These are phyloP conservation scores for Busseola fusca DNA, from an alignment of 2,888 invertebrate genomes.

Conservation along the genomic window DNA sequence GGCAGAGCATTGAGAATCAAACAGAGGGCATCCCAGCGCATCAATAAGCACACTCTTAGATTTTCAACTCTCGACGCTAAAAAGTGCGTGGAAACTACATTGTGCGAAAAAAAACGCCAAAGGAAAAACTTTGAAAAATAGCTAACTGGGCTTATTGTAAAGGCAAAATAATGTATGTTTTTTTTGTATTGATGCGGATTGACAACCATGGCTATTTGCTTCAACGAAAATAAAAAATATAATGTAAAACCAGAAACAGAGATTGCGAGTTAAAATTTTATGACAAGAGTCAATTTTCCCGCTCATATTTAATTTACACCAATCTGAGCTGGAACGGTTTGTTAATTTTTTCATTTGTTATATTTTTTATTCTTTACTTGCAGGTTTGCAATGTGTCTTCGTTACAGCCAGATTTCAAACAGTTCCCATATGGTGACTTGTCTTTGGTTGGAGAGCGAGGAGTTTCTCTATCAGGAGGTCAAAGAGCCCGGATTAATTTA, in stretches of 20 bases:
- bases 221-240: constrained; percentile 5
- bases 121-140: neutral
- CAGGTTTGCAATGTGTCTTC: constrained; percentile 91
- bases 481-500: constrained; percentile 94
- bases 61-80: neutral
- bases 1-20: neutral
- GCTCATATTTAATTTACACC: constrained; percentile 52
- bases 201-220: neutral
- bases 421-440: constrained; percentile 93
- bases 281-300: constrained; percentile 41
- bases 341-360: constrained; percentile 32
- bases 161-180: neutral
- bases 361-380: constrained; percentile 14
- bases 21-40: neutral
- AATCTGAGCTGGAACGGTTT: constrained; percentile 25
- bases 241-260: constrained; percentile 11
- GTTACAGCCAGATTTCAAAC: constrained; percentile 91
- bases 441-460: constrained; percentile 95
- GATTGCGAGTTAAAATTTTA: constrained; percentile 42
- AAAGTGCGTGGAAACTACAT: neutral
- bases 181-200: neutral
- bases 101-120: neutral
- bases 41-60: neutral
- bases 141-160: neutral
- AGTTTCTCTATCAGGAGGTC: constrained; percentile 94